Base-by-base conservation (phyloP, 2,797 vertebrate genomes). In the Hapalemur alaotrensis region DNA sequence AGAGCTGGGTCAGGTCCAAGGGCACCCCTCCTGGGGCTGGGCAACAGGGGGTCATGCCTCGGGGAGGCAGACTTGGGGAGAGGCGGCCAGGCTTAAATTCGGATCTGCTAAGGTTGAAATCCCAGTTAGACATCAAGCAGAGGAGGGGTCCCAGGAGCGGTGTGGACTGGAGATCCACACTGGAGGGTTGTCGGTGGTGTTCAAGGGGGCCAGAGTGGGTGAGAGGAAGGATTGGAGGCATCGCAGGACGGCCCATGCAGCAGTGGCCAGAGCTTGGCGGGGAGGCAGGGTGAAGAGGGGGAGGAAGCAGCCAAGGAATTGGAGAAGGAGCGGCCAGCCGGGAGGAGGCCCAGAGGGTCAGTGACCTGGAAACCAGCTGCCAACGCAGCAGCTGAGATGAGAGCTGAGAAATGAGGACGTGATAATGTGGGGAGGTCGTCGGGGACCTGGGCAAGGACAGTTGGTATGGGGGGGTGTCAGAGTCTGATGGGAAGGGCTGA, bases 371-470 rank as follows among this genome's bases (percentile, higher is more conserved):
- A 79, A 6, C 65, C 20, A 15, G 73, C 61, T 30, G 61, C 80
- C 15, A 7, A 35, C 6, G 2, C 52, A 41, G 52, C 78, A 2
- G 79, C 35, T 10, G 4, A 67, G 38, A 12, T 9, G 20, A 25
- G 32, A 52, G 78, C 76, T 10, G 4, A 23, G 25, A 28, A 81
- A 35, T 43, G 48, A 65, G 78, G 61, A 22, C 28, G 4, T 1
- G 35, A 82, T 9, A 0, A 32, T 10, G n/a, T 11, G 23, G 0
- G 0, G n/a, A 65, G 75, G 89, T 61, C 78, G 2, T 8, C 0
- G 0, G 83, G 3, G 22, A 80, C 65, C 41, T 38, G 17, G 65
- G 48, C 65, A 7, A 59, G 79, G 25, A 30, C 89, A 43, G 28
- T 14, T 4, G 12, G 57, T 5, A 1, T 25, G 2, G 30, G 30